Evolutionary conservation across 2,888 invertebrate genomes (phyloP).

Genomic region (Sisyra terminalis): DNA sequence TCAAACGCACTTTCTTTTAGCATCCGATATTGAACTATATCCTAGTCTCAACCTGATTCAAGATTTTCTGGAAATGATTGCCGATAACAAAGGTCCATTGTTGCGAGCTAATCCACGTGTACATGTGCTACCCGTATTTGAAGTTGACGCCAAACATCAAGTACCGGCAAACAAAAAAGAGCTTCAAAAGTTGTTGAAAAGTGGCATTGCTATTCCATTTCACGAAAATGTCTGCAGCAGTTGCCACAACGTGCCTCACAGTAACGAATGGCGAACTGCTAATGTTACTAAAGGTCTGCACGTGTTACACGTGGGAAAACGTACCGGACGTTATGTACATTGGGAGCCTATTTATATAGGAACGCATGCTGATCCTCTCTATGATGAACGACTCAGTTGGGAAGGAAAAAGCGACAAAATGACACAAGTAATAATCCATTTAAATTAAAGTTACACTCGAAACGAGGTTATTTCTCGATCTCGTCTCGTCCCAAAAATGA

Average conservation of each 20-base stretch:
- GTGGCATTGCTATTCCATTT: conserved; percentile 67
- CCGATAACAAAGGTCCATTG: conserved; percentile 50
- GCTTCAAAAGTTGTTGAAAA: conserved; percentile 27
- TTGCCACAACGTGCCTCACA: conserved; percentile 64
- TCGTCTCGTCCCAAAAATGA: not conserved
- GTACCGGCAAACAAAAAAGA: conserved; percentile 61
- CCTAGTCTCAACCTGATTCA: conserved; percentile 68
- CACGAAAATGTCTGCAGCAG: conserved; percentile 48
- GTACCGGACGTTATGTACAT: conserved; percentile 58
- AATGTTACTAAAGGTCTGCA: conserved; percentile 53
- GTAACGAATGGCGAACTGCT: conserved; percentile 67
- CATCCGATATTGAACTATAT: conserved; percentile 82
- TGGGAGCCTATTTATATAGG: conserved; percentile 94
- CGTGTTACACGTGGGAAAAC: conserved; percentile 72
- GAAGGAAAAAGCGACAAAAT: conserved; percentile 92
- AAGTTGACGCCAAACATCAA: conserved; percentile 51
- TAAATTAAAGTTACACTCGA: not conserved
- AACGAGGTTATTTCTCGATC: not conserved
- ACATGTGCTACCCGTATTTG: conserved; percentile 79
- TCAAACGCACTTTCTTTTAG: conserved; percentile 64
- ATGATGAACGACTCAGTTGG: conserved; percentile 86
- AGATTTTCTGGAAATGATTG: conserved; percentile 73
- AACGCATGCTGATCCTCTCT: conserved; percentile 71
- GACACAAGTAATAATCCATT: conserved; percentile 58
- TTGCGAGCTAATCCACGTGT: conserved; percentile 47